Evolutionary conservation across 2,888 invertebrate species (phyloP), one percentile per base, ranked within the genome.

Genomic region (Melipona beecheii): DNA sequence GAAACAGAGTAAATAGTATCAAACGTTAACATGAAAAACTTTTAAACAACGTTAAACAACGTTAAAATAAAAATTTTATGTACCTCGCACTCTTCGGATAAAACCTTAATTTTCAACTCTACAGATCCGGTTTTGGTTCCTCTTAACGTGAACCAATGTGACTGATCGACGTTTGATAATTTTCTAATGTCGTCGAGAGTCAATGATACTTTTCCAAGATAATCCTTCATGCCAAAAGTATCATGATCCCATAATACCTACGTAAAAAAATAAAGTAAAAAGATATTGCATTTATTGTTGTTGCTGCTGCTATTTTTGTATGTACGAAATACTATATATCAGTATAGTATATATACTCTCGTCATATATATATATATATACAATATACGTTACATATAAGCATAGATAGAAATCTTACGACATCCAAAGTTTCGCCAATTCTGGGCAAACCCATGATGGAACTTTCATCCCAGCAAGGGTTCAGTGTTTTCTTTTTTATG

Each of bases 181-280:
- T 94, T 94, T 81, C 95, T 94, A 76, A 95, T 94, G 76, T 95
- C 95, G 43, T 95, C 95, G 76, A 95, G 89, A 70, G 94, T 94
- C 81, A 95, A 91, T 60, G 94, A 93, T 75, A 95, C 91, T 90
- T 94, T 95, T 3, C 95, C 95, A 75, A 95, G 94, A 87, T 95
- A 95, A 90, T 95, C 95, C 90, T 95, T 95, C 91, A 95, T 94
- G 62, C 95, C 95, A 79, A 95, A 94, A 87, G 95, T 94, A 91
- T 95, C 95, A 85, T 95, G 95, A 93, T 95, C 95, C 95, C 95
- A 95, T 77, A 95, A 91, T 75, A 94, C 93, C 95, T 95, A 50
- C 15, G 50, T 27, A 4, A 66, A 36, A 50, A 72, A 15, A 64
- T 64, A 2, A n/a, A n/a, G 19, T 13, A 54, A 54, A 50, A 69